Evolutionary conservation across 2,888 invertebrate genomes (phyloP).

Genomic region (Cremastinae sp.): DNA sequence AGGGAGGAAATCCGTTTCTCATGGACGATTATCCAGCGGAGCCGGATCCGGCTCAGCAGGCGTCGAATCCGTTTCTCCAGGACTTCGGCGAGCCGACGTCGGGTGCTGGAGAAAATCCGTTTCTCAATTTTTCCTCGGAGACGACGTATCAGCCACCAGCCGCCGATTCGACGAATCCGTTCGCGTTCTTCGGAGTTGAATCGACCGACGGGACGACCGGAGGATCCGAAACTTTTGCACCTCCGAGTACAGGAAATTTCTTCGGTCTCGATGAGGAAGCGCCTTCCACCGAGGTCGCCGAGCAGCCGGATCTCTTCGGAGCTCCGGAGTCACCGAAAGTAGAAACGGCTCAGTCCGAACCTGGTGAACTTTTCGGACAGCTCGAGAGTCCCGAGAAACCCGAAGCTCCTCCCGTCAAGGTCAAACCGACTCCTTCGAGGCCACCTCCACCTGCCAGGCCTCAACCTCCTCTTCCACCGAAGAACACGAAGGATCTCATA

Average conservation of each 20-base stretch:
- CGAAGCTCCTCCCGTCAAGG: conserved; percentile 61
- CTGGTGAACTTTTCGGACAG: conserved; percentile 32
- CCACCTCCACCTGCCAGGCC: conserved; percentile 82
- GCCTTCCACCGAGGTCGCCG: conserved; percentile 13
- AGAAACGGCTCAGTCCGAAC: conserved; percentile 14
- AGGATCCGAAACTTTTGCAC: conserved; percentile 40
- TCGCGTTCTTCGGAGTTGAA: conserved; percentile 76
- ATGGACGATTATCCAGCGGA: conserved; percentile 85
- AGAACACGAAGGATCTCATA: conserved; percentile 92
- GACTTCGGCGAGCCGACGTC: conserved; percentile 82
- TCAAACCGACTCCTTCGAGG: conserved; percentile 65
- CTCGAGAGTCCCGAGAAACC: conserved; percentile 24
- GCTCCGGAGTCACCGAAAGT: conserved; percentile 50
- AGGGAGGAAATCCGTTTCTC: conserved; percentile 89
- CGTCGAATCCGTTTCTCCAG: conserved; percentile 86
- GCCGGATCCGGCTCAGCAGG: conserved; percentile 82
- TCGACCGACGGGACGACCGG: conserved; percentile 61
- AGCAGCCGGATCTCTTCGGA: conserved; percentile 47
- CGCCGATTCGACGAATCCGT: conserved; percentile 78
- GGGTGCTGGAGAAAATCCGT: conserved; percentile 79
- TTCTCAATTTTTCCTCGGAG: conserved; percentile 72
- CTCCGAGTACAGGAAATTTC: conserved; percentile 51
- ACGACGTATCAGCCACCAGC: conserved; percentile 67
- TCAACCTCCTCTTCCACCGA: conserved; percentile 84
- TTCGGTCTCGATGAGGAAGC: conserved; percentile 54